Evolutionary conservation across 2,797 vertebrate genomes (phyloP).

Genomic region (Pseudomugil gertrudae): DNA sequence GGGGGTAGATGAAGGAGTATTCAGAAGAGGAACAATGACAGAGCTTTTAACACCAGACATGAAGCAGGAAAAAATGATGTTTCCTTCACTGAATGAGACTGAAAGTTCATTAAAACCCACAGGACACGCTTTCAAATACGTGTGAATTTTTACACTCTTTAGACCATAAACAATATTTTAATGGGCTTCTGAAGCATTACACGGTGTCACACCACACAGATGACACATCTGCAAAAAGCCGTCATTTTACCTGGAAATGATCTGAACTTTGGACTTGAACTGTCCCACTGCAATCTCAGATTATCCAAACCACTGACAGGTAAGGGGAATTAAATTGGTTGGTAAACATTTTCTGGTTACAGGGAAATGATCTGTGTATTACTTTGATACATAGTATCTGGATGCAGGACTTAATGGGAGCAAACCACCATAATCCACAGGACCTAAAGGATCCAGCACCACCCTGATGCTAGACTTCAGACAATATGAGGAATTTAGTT

Average conservation of each 20-base stretch:
- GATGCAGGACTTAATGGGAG: neutral
- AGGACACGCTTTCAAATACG: constrained; percentile 67
- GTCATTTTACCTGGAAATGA: constrained; percentile 24
- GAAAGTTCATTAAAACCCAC: constrained; percentile 67
- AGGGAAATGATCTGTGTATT: constrained; percentile 2
- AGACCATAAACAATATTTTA: constrained; percentile 66
- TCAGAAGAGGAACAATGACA: constrained; percentile 38
- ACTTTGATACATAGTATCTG: neutral
- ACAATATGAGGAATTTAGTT: too few relatives aligned
- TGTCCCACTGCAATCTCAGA: neutral
- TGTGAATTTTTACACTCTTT: constrained; percentile 69
- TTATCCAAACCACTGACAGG: neutral
- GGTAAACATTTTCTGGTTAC: neutral
- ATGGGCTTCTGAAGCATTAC: constrained; percentile 42
- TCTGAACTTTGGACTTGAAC: constrained; percentile 21
- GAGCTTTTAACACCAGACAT: constrained; percentile 54
- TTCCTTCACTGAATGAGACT: constrained; percentile 58
- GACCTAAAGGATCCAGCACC: neutral
- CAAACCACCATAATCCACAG: neutral
- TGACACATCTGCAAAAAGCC: constrained; percentile 15
- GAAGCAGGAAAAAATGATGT: constrained; percentile 48
- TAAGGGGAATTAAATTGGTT: neutral
- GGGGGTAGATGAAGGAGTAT: constrained; percentile 30
- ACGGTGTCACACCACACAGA: constrained; percentile 24
- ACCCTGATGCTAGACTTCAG: too few relatives aligned